Evolutionary conservation across 2,888 invertebrate genomes (phyloP), one percentile per base, ranked within the genome.

Genomic region (Polietes domitor): DNA sequence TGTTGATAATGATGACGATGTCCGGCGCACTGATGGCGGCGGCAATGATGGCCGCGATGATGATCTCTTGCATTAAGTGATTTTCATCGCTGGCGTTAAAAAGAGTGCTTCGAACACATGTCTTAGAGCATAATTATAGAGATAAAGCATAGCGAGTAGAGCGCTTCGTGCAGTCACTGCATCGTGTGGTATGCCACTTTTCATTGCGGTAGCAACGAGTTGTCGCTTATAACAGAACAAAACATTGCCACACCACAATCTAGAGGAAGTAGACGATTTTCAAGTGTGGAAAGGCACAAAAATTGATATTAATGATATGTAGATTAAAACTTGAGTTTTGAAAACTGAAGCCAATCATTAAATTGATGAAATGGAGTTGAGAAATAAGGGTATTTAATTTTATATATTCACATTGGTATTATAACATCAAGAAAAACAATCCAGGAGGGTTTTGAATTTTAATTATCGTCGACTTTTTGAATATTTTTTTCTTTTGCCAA

Each of bases 261-360:
- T 28, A 81, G 75, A 84, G 84, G 84, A 81, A 81, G 81, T 84
- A 72, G 70, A 72, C 68, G 19, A 78, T 80, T 84, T 83, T 28
- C 71, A 72, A 78, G 81, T 70, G 78, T 63, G 75, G 78, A 84
- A 79, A 28, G 17, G 50, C 79, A 65, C 10, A 43, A 63, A 76
- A 84, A 84, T 79, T 81, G 68, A 53, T 84, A 84, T 84, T 84
- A 84, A 81, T 84, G 81, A 81, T 81, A 84, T 84, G 84, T 79
- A 84, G 84, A 84, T 84, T 84, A 84, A 84, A 84, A 81, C 76
- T 78, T 84, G 78, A 81, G 75, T 76, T 81, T 79, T 61, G 78
- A 77, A n/a, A 75, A 43, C 77, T 73, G 78, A 81, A 84, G 55
- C 77, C 81, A 84, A 84, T 81, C 78, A 84, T 81, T 84, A 84